A percentile compares a stretch with the other conserved stretches of the same genome.
Evolutionary conservation across 2,113 vertebrate species (phyloP).

Genomic region (Bubo scandiacus): DNA sequence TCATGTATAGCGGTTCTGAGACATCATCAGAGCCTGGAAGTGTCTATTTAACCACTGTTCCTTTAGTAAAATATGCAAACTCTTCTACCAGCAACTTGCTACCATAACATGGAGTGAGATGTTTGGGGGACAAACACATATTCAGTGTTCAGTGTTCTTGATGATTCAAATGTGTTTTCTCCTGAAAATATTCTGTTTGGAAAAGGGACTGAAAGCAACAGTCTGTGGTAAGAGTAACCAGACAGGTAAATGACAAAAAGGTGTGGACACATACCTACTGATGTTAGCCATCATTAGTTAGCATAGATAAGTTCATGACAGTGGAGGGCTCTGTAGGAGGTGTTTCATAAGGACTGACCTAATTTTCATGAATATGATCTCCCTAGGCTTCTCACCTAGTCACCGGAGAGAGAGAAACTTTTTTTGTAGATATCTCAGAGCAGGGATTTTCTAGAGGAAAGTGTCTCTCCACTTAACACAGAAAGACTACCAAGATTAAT

Average conservation of each 20-base stretch:
- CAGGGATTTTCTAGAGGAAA: neutral
- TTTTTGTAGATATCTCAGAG: neutral
- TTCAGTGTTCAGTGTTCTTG: neutral
- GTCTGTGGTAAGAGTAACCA: neutral
- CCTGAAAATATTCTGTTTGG: neutral
- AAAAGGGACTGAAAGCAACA: neutral
- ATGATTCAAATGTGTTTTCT: neutral
- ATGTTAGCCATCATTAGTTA: neutral
- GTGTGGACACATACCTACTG: fast-evolving
- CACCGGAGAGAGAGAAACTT: neutral
- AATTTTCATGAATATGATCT: neutral
- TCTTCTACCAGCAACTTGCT: neutral
- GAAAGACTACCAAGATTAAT: neutral
- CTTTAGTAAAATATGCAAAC: neutral
- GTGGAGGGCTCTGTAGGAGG: neutral
- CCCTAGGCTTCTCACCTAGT: neutral
- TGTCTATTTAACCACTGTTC: neutral
- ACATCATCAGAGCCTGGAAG: neutral
- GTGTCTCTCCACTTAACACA: neutral
- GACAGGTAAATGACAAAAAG: neutral
- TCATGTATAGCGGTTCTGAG: neutral
- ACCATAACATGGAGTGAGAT: neutral
- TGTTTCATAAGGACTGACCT: neutral
- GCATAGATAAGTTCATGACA: neutral
- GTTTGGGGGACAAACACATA: neutral